Base-by-base conservation (phyloP, 2,888 invertebrate genomes). In the Agrochola circellaris region DNA sequence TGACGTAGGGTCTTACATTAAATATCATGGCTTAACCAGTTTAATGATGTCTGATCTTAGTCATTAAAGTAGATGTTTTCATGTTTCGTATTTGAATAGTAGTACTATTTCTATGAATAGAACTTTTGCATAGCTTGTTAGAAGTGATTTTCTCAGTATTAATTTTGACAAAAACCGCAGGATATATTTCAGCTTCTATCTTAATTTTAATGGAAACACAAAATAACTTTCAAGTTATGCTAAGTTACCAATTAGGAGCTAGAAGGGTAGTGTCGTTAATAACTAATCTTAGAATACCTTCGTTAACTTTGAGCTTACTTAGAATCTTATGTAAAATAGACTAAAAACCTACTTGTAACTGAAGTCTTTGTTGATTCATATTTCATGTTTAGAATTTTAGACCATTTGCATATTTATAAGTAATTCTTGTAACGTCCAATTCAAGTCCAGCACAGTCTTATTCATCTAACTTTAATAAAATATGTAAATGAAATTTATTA, bases 221-320 rank as follows among this genome's bases (percentile, higher is more conserved):
- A 83, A 83, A 74, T 72, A 66, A 42, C 60, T 83, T 54, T 78
- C 20, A 83, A 72, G 64, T 58, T 73, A 62, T 23, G 34, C 58
- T 48, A 38, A 60, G n/a, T 61, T 62, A 13, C 48, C 30, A 82
- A 71, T 73, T 70, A 66, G 13, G 6, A 66, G 26, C 26, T 60
- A 38, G 62, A 61, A 42, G 60, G 26, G 20, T 67, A 48, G 61
- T 60, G 26, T 54, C 66, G 13, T 54, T 71, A 83, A 66, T 78
- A 54, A 72, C 23, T 86, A 30, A 78, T 74, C 9, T 54, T 26
- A 34, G 48, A 73, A 54, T 58, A 20, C 45, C 65, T 72, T 81
- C 8, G 38, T 38, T 68, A 58, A 61, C 60, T 65, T 66, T 60
- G 8, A 34, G 34, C 17, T 58, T 74, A 56, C 42, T 66, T 62